Percentiles rank a stretch among this genome's conserved stretches.
phyloP scores from a whole-genome alignment of 2,888 invertebrate species.

The Drosophila subquinaria region DNA sequence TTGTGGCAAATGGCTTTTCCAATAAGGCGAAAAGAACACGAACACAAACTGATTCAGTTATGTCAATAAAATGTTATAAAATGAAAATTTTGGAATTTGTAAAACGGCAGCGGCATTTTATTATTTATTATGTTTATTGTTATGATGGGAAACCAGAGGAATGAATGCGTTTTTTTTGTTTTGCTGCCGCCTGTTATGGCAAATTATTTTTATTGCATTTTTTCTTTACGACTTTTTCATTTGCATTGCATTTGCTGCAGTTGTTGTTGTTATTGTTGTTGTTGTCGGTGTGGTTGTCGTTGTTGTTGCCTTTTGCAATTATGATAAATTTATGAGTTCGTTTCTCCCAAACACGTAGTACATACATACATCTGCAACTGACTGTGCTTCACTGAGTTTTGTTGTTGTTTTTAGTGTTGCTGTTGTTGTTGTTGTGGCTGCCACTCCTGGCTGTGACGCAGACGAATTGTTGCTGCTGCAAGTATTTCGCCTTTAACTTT shows the following conservation, averaged over 20 bases:
- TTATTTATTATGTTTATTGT: conserved; percentile 38
- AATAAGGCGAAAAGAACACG: conserved; percentile 31
- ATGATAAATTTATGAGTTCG: conserved; percentile 82
- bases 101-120: conserved; percentile 36
- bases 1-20: conserved; percentile 50
- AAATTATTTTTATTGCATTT: conserved; percentile 77
- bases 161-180: conserved; percentile 3
- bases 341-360: conserved; percentile 70
- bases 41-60: conserved; percentile 21
- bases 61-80: conserved; percentile 26
- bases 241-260: conserved; percentile 49
- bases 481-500: conserved; percentile 44
- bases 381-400: conserved; percentile 55
- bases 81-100: conserved; percentile 40
- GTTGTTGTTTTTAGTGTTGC: conserved; percentile 16
- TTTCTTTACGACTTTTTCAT: conserved; percentile 61
- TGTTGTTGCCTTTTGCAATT: conserved; percentile 69
- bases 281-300: conserved; percentile 7
- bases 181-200: conserved; percentile 44
- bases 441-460: conserved; percentile 69
- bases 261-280: conserved; percentile 2
- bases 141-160: conserved; percentile 37
- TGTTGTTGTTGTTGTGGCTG: conserved; percentile 35
- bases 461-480: conserved; percentile 62
- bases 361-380: conserved; percentile 21